Evolutionary conservation across 2,888 invertebrate species (phyloP).

Genomic region (Scaptomyza tumidula): DNA sequence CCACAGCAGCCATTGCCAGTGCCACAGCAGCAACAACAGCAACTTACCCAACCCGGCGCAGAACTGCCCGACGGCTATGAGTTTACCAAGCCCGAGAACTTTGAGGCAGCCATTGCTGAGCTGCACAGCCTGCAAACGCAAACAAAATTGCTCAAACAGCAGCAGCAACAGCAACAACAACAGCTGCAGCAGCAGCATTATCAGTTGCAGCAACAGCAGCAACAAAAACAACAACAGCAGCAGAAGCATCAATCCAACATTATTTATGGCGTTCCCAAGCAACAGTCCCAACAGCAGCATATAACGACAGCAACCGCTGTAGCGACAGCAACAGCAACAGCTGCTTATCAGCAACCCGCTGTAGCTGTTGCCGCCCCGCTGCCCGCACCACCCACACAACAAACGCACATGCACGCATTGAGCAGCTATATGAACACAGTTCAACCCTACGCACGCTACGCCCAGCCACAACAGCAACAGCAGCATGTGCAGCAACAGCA

Average conservation of each 20-base stretch:
- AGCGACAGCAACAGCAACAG: constrained; percentile 17
- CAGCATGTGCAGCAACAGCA: constrained; percentile 47
- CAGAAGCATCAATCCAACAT: constrained; percentile 40
- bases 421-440: constrained; percentile 77
- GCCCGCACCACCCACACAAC: constrained; percentile 59
- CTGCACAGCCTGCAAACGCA: constrained; percentile 74
- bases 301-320: constrained; percentile 7
- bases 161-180: constrained; percentile 54
- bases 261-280: constrained; percentile 61
- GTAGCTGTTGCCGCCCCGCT: constrained; percentile 23
- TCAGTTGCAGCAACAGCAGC: constrained; percentile 22
- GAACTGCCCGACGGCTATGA: constrained; percentile 73
- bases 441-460: constrained; percentile 77
- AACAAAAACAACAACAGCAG: constrained; percentile 28
- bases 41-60: constrained; percentile 37
- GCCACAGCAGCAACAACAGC: constrained; percentile 25
- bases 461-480: constrained; percentile 46
- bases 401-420: constrained; percentile 66
- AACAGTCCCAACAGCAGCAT: constrained; percentile 32
- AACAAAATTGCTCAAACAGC: constrained; percentile 63
- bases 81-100: constrained; percentile 71
- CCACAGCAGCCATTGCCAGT: constrained; percentile 12
- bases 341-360: constrained; percentile 18
- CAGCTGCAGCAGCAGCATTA: constrained; percentile 46
- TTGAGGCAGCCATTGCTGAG: constrained; percentile 75